Percentiles rank a stretch among this genome's conserved stretches.
Conservation (phyloP, 1,140 invertebrate species). For the Anoplophora glabripennis region DNA sequence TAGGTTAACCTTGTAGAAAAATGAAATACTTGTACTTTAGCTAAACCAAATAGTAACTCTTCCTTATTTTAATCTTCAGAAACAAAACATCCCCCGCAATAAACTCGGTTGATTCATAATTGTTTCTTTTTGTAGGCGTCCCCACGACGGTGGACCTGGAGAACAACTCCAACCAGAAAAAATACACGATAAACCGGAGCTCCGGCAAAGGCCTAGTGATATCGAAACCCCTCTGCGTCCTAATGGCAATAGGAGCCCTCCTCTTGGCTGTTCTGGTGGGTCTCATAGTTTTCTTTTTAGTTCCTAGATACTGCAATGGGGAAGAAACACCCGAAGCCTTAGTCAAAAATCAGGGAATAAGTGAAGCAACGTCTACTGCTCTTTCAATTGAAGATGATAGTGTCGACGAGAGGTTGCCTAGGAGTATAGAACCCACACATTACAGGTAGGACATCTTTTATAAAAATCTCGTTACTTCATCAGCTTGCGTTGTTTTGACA, state of each 20-base stretch:
- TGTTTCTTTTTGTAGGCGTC: constrained; percentile 36
- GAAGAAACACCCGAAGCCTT: constrained; percentile 9
- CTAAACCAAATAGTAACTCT: too few relatives aligned
- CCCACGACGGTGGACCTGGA: constrained; percentile 41
- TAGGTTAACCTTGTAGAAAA: too few relatives aligned
- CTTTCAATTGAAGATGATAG: constrained; percentile 10
- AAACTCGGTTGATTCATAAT: not conserved
- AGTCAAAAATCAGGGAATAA: constrained; percentile 8
- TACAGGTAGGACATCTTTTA: constrained; percentile 40
- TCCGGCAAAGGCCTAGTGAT: constrained; percentile 32
- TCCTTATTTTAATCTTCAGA: too few relatives aligned
- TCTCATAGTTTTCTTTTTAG: constrained; percentile 42
- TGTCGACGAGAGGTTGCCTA: constrained; percentile 39
- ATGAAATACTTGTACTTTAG: too few relatives aligned
- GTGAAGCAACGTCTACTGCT: not conserved
- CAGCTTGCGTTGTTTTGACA: too few relatives aligned
- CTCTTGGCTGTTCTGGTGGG: constrained; percentile 40
- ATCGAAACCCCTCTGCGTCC: constrained; percentile 37
- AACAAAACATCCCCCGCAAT: too few relatives aligned
- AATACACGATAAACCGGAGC: constrained; percentile 44
- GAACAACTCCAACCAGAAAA: constrained; percentile 42
- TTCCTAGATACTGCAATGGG: constrained; percentile 32
- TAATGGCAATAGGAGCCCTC: constrained; percentile 43
- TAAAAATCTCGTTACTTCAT: too few relatives aligned
- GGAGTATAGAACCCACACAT: constrained; percentile 38